Evolutionary conservation across 2,797 vertebrate genomes (phyloP).

Genomic region (Phyllotis vaccarum): DNA sequence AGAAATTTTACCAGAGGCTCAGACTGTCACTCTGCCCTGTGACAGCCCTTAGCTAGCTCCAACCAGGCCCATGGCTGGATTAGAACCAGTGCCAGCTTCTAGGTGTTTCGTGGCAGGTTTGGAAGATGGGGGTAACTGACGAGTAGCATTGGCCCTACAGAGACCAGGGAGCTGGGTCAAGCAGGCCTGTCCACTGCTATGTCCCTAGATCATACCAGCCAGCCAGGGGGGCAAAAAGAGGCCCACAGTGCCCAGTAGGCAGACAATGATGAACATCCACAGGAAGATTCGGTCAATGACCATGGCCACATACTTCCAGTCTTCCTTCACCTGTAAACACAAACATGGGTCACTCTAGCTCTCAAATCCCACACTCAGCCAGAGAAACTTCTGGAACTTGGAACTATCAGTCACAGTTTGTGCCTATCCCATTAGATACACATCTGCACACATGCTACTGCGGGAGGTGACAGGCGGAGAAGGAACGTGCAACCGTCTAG

Average conservation of each 20-base stretch:
- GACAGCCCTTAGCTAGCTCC: background rate
- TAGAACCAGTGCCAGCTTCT: background rate
- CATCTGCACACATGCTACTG: too few relatives aligned
- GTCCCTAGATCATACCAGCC: conserved; percentile 95
- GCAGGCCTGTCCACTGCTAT: background rate
- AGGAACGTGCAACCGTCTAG: too few relatives aligned
- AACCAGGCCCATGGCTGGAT: background rate
- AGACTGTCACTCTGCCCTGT: conserved; percentile 47
- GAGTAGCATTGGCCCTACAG: accelerated
- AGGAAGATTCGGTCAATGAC: conserved; percentile 98
- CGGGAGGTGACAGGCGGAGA: background rate
- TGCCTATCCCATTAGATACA: background rate
- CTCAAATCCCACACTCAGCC: accelerated
- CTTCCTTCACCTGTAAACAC: conserved; percentile 93
- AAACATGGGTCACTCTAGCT: background rate
- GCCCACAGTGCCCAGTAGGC: conserved; percentile 95
- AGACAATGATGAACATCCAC: conserved; percentile 97
- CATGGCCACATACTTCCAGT: conserved; percentile 98
- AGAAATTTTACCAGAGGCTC: conserved; percentile 74
- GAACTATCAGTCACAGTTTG: accelerated
- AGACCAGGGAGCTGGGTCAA: conserved; percentile 11
- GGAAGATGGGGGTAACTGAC: conserved; percentile 69
- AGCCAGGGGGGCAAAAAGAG: conserved; percentile 97
- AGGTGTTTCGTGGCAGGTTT: conserved; percentile 52
- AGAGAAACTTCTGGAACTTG: background rate